Evolutionary conservation across 1,140 invertebrate genomes (phyloP).

Genomic region (Atta colombica): DNA sequence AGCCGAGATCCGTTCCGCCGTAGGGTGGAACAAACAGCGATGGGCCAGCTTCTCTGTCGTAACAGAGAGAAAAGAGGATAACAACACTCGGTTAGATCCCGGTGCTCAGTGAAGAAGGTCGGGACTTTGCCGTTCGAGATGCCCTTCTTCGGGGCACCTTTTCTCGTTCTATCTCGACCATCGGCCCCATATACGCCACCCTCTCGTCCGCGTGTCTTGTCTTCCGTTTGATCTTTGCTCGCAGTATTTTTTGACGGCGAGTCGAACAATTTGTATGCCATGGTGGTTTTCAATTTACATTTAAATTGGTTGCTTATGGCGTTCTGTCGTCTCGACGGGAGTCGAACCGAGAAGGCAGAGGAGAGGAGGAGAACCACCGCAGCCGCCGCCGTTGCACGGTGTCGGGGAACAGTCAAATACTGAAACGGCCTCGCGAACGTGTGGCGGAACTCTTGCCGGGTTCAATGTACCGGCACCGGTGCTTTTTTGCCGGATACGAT

Average conservation of each 20-base stretch:
- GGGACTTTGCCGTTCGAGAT: not conserved
- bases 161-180: conserved; percentile 69
- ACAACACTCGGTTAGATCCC: conserved; percentile 26
- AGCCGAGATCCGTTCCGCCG: conserved; percentile 8
- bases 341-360: conserved; percentile 78
- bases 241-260: conserved; percentile 87
- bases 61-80: conserved; percentile 17
- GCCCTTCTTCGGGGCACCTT: conserved; percentile 38
- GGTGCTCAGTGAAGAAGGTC: not conserved
- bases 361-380: conserved; percentile 58
- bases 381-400: conserved; percentile 51
- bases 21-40: conserved; percentile 54
- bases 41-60: not conserved
- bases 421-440: conserved; percentile 71
- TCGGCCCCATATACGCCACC: conserved; percentile 68
- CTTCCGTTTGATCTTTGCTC: conserved; percentile 86
- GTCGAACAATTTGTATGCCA: conserved; percentile 87
- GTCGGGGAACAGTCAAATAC: conserved; percentile 77
- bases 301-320: conserved; percentile 88
- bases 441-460: conserved; percentile 67
- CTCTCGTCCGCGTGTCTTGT: conserved; percentile 81
- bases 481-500: conserved; percentile 63
- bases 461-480: conserved; percentile 70
- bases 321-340: conserved; percentile 86
- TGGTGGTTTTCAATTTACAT: conserved; percentile 87